These are phyloP conservation scores for Philypnodon macrostomus DNA, from an alignment of 2,797 vertebrate genomes.

Conservation along the genomic window DNA sequence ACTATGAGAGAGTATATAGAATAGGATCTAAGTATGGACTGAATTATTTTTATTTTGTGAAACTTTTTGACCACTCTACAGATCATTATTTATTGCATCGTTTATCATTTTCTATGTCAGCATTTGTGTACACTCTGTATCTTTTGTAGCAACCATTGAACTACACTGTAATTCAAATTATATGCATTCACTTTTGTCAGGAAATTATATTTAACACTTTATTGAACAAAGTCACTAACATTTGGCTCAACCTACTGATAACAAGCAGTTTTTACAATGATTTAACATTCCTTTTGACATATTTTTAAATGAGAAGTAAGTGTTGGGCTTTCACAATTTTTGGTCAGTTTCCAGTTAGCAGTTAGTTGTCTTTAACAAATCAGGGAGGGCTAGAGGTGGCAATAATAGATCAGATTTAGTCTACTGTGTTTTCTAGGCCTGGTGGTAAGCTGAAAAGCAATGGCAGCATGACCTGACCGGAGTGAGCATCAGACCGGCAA, in stretches of 20 bases:
- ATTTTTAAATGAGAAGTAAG: neutral
- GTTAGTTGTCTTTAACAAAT: too few relatives aligned
- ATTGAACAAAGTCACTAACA: neutral
- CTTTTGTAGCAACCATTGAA: constrained; percentile 18
- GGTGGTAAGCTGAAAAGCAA: too few relatives aligned
- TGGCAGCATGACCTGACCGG: too few relatives aligned
- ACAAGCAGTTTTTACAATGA: too few relatives aligned
- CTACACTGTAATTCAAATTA: constrained; percentile 7
- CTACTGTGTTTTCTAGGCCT: too few relatives aligned
- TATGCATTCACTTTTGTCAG: neutral
- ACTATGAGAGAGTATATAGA: constrained; percentile 23
- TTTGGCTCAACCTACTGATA: too few relatives aligned
- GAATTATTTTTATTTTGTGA: constrained; percentile 26
- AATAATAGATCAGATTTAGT: too few relatives aligned
- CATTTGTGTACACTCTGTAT: constrained; percentile 22
- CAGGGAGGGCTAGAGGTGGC: too few relatives aligned
- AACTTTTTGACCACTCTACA: constrained; percentile 11
- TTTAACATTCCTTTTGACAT: neutral
- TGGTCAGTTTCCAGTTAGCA: neutral
- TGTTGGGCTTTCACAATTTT: neutral
- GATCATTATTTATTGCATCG: constrained; percentile 27
- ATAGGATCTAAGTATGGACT: constrained; percentile 44
- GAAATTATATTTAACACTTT: constrained; percentile 1
- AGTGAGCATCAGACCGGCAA: too few relatives aligned
- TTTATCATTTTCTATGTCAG: constrained; percentile 21